Evolutionary conservation across 2,888 invertebrate genomes (phyloP).

Genomic region (Hermaeophaga mercurialis): DNA sequence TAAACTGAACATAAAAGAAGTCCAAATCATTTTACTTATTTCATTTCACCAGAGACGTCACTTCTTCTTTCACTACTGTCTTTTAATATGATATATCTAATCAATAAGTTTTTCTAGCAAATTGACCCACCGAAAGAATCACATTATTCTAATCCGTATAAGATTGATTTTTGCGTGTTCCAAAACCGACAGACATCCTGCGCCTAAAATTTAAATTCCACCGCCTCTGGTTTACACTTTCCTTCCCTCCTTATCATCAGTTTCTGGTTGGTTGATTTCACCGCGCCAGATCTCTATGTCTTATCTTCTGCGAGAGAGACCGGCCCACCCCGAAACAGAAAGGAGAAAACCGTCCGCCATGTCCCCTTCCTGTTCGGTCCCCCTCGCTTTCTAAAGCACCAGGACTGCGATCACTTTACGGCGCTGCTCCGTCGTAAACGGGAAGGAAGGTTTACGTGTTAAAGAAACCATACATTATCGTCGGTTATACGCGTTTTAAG

Average conservation of each 20-base stretch:
- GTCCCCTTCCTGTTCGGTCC: conserved; percentile 20
- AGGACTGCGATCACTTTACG: conserved; percentile 16
- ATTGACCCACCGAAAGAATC: too few relatives aligned
- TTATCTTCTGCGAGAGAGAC: conserved; percentile 49
- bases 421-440: conserved; percentile 17
- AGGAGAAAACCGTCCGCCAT: conserved; percentile 36
- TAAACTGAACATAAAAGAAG: too few relatives aligned
- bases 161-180: too few relatives aligned
- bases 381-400: conserved; percentile 7
- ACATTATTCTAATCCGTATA: too few relatives aligned
- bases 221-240: conserved; percentile 47
- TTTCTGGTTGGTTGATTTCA: conserved; percentile 58
- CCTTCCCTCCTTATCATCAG: conserved; percentile 57
- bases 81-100: too few relatives aligned
- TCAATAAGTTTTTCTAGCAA: too few relatives aligned
- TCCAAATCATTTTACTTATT: too few relatives aligned
- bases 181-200: too few relatives aligned
- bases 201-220: conserved; percentile 14
- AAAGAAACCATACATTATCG: conserved; percentile 28
- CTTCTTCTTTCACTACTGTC: too few relatives aligned
- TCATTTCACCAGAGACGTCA: too few relatives aligned
- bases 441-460: conserved; percentile 26
- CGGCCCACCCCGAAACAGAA: conserved; percentile 39
- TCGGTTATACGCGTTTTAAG: conserved; percentile 24
- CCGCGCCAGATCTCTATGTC: conserved; percentile 57